Percentiles rank a stretch among this genome's conserved stretches.
Evolutionary conservation across 2,888 invertebrate species (phyloP).

Genomic region (Trichopoda pennipes): DNA sequence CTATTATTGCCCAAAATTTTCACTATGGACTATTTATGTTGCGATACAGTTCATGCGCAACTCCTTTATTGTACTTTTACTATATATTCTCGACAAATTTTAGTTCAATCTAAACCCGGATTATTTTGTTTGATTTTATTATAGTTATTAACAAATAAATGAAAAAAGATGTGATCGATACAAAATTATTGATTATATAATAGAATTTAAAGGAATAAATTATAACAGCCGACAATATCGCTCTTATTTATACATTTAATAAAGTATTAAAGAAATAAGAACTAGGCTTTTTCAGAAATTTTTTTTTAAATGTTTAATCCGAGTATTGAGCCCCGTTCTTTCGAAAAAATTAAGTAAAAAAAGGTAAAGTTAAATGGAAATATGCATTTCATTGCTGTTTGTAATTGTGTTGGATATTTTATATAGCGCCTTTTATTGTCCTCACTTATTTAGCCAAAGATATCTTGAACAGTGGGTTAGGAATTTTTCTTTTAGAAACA

Average conservation of each 20-base stretch:
- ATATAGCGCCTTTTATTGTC: no score
- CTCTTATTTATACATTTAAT: no score
- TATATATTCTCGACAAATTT: not conserved
- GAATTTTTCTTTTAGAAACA: not conserved
- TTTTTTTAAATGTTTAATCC: not conserved
- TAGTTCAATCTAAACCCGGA: conserved; percentile 27
- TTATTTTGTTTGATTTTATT: not conserved
- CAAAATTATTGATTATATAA: not conserved
- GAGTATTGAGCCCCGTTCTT: not conserved
- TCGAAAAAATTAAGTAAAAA: no score
- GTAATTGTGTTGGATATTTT: no score
- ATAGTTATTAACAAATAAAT: not conserved
- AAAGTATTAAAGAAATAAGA: not conserved
- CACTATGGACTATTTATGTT: no score
- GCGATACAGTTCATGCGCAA: no score
- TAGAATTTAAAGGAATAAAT: not conserved
- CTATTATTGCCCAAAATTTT: no score
- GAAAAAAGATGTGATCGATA: not conserved
- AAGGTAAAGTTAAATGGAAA: no score
- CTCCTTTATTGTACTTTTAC: not conserved
- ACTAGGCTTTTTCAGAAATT: not conserved
- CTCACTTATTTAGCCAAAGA: no score
- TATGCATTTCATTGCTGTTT: no score
- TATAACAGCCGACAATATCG: not conserved
- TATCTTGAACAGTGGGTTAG: no score